Evolutionary conservation across 2,113 vertebrate species (phyloP).

Genomic region (Aegithalos caudatus): DNA sequence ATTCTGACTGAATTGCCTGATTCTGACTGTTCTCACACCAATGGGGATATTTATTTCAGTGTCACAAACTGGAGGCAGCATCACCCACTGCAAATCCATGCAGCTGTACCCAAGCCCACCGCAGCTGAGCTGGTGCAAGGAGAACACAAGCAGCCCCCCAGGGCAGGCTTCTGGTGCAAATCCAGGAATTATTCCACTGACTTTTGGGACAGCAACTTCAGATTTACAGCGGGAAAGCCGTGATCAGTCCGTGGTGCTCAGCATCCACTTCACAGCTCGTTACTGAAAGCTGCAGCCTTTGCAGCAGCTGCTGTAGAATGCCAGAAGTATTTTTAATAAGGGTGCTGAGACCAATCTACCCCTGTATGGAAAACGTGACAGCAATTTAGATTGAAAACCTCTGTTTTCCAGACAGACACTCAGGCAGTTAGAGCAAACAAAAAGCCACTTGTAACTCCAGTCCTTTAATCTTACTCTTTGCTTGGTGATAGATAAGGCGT

Average conservation of each 20-base stretch:
- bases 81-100: background rate
- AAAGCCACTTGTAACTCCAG: conserved; percentile 58
- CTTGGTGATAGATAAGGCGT: conserved; percentile 35
- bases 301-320: background rate
- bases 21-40: background rate
- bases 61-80: background rate
- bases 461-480: conserved; percentile 56
- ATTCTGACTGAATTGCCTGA: too few species aligned
- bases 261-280: background rate
- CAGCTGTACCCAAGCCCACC: background rate
- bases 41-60: accelerated
- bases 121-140: background rate
- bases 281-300: background rate
- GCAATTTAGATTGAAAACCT: conserved; percentile 33
- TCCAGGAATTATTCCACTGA: background rate
- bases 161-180: accelerated
- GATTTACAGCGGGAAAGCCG: background rate
- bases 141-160: background rate
- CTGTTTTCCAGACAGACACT: conserved; percentile 41
- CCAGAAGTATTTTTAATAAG: conserved; percentile 24
- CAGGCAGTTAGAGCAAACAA: conserved; percentile 54
- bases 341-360: conserved; percentile 43
- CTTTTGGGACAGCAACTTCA: background rate
- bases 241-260: background rate
- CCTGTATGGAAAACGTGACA: conserved; percentile 30